These are phyloP conservation scores for Anolis sagrei DNA, from an alignment of 2,113 vertebrate species.

Conservation along the genomic window DNA sequence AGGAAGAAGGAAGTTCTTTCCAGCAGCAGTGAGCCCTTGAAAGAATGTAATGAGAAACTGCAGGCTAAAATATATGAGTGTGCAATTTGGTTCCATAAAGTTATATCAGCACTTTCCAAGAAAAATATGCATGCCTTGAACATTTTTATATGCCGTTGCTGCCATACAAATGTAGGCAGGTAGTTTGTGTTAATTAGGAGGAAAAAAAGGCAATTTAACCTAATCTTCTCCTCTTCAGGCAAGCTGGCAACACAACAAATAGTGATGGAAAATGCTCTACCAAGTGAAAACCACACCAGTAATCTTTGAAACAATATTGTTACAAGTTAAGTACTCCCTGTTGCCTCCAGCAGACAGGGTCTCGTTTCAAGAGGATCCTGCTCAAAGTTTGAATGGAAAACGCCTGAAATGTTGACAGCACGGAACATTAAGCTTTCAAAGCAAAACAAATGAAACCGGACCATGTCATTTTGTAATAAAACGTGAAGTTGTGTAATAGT, in stretches of 20 bases:
- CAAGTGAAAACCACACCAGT: not conserved
- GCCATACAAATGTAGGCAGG: fast-evolving
- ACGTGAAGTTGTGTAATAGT: conserved; percentile 62
- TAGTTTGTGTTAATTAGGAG: not conserved
- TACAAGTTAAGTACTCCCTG: conserved; percentile 17
- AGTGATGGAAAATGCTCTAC: conserved; percentile 13
- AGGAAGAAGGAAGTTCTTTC: not conserved
- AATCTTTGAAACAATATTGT: conserved; percentile 38
- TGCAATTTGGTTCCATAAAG: not conserved
- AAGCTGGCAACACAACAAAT: conserved; percentile 13
- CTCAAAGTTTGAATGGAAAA: conserved; percentile 57
- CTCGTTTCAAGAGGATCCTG: conserved; percentile 56
- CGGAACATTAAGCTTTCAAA: conserved; percentile 71
- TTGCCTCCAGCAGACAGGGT: conserved; percentile 44
- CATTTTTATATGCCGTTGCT: conserved; percentile 14
- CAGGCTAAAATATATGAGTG: too few relatives aligned
- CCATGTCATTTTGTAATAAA: conserved; percentile 74
- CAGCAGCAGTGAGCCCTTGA: not conserved
- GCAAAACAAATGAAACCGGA: conserved; percentile 66
- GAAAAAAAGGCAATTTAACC: conserved; percentile 22
- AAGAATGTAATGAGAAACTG: not conserved
- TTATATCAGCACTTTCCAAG: not conserved
- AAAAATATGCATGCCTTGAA: not conserved
- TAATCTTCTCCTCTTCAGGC: conserved; percentile 31
- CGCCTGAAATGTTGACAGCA: conserved; percentile 44